Base-by-base conservation (phyloP, 2,113 vertebrate genomes). In the Triplophysa rosa region DNA sequence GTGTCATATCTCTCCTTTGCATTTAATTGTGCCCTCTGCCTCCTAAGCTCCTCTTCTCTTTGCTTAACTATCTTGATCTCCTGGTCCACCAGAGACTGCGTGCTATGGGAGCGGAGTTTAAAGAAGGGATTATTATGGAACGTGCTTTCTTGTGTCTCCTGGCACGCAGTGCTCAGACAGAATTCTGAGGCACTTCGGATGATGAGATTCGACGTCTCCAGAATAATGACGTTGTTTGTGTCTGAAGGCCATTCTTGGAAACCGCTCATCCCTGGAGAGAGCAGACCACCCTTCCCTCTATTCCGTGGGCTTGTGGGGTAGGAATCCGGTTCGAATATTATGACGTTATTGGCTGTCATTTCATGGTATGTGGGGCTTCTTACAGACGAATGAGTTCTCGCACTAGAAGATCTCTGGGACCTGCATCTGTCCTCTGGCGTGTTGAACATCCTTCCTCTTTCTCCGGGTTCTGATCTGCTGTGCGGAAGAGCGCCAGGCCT, bases 51-150 rank as follows among this genome's bases (percentile, higher is more conserved):
- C 8, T 94, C 93, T 69, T 94, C 93, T 67, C 93, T 87, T 80
- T 92, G 90, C 77, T 86, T 93, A 8, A 92, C 91, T 82, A 92
- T 81, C 68, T 88, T 90, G 19, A 94, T 93, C 87, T 94, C 93
- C 75, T 93, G 91, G 73, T 94, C 93, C 23, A 94, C 90, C 63
- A 94, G 84, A 2, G 93, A 93, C 23, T 92, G 87, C 6, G 91
- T 79, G 86, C 92, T 93, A 80, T 92, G 88, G 12, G 93, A 94
- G 19, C 93, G 89, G 69, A 94, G 85, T 75, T 94, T 94, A 86
- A 93, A 94, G 83, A 94, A 94, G 0, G 93, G 93, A 71, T 94
- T 94, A 79, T 90, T 93, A 3, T 91, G 86, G 82, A 93, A 93
- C 4, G 89, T 90, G 78, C 91, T 93, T 66, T 93, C 92, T 58